Base-by-base conservation (phyloP, 2,113 vertebrate genomes). In the Hypocryptadius cinnamomeus region DNA sequence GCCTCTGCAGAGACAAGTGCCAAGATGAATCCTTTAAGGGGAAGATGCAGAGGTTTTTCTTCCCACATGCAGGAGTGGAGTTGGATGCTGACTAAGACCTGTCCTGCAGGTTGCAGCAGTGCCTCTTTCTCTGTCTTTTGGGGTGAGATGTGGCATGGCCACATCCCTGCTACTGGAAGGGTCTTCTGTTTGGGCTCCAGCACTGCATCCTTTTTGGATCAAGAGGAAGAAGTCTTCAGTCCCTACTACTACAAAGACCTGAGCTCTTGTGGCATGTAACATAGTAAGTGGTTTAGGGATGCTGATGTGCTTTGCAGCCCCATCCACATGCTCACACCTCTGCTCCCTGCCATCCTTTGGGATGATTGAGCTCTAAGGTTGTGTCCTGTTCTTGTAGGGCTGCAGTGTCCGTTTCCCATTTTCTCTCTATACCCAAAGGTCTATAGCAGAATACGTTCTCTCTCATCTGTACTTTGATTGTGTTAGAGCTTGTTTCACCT, bases 1-100 rank as follows among this genome's bases (percentile, higher is more conserved):
- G 73, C 64, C 56, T 94, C 77, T 80, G 66, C 92, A 80, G 79
- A 95, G 47, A 83, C 42, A 28, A 35, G 40, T 39, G 79, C 87
- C 64, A 66, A 57, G 70, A 84, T 69, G 85, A 74, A 93, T 69
- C 53, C 74, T 86, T 59, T 69, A 85, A 82, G 21, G 30, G 48
- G 60, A 89, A 81, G 68, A 78, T 68, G 66, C 8, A 11, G 85
- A 72, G 53, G 39, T 54, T 93, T 91, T 89, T 69, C n/a, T 84
- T 89, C 47, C 39, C 48, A 57, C 21, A 65, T 30, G 57, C 51
- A 80, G 64, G 27, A 77, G 39, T 24, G n/a, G 22, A 80, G 39
- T 11, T 84, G 48, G 72, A 57, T 78, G 72, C 59, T 87, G 91
- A 68, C 40, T 70, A 79, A 79, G 64, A 68, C 60, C 33, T 64